These are phyloP conservation scores for Lysandra bellargus DNA, from an alignment of 2,888 invertebrate genomes.

Conservation along the genomic window DNA sequence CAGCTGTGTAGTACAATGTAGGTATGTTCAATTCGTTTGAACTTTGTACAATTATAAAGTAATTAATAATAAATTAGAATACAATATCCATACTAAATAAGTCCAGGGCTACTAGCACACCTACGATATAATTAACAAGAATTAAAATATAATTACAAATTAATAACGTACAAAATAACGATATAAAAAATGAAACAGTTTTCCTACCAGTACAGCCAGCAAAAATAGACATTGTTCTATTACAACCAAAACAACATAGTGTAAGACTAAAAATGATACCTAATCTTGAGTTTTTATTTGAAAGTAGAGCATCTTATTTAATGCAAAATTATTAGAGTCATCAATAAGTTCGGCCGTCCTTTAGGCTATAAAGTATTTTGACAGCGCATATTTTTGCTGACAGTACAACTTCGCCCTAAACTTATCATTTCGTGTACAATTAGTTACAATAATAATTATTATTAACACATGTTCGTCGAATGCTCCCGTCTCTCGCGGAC, in stretches of 20 bases:
- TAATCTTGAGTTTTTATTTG: neutral
- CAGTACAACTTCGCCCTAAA: conserved; percentile 23
- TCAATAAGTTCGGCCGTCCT: too few relatives aligned
- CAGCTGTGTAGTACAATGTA: conserved; percentile 47
- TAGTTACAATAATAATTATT: conserved; percentile 35
- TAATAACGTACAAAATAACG: conserved; percentile 10
- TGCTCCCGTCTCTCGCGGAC: conserved; percentile 23
- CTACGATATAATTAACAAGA: conserved; percentile 16
- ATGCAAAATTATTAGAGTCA: neutral
- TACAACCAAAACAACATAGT: neutral
- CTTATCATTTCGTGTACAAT: conserved; percentile 21
- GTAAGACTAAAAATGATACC: neutral
- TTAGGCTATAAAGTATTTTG: neutral
- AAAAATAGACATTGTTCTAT: neutral
- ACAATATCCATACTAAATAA: conserved; percentile 28
- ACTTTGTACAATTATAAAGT: conserved; percentile 26
- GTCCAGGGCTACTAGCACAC: conserved; percentile 17
- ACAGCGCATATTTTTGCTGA: conserved; percentile 5
- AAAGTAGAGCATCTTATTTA: neutral
- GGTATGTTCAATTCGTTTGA: conserved; percentile 32
- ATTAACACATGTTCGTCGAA: conserved; percentile 28
- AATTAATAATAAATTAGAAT: conserved; percentile 28
- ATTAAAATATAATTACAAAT: conserved; percentile 23
- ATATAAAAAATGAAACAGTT: conserved; percentile 12
- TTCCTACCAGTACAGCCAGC: neutral